Evolutionary conservation across 2,888 invertebrate species (phyloP), one percentile per base, ranked within the genome.

Genomic region (Xestia xanthographa): DNA sequence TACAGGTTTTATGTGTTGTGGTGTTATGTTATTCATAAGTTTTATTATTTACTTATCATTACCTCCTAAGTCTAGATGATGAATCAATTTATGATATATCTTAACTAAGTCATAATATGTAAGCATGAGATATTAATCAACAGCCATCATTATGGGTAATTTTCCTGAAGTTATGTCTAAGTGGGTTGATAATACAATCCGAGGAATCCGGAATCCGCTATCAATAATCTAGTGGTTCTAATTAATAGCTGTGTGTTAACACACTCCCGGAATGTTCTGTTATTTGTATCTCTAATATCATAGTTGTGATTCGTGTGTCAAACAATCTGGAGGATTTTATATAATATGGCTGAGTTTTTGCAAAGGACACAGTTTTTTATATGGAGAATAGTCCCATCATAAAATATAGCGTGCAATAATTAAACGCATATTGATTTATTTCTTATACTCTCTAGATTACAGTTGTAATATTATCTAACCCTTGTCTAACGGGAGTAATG

Each of bases 191-290:
- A 60, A 50, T 69, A 53, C 69, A 53, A 66, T 66, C 53, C 14
- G 22, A 22, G 80, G 80, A 48, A 70, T 82, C 56, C 63, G 68
- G 50, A 66, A 69, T 76, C 58, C 45, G 26, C 66, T 60, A 70
- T 72, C 60, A 67, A 72, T 74, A 65, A 50, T 63, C 17, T 41
- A 63, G 63, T 63, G 20, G 29, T 53, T 26, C 60, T 71, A 79
- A 68, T 79, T 69, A 34, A 70, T 75, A 38, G n/a, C 26, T 53
- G 38, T 70, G 66, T 66, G 66, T 77, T 68, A 43, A 34, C 26
- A 12, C 58, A 63, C 29, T 56, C 17, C 2, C 1, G 48, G 66
- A 69, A 63, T 66, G 50, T 73, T 22, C 9, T 26, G 17, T 65
- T 67, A 70, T 66, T 11, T 48, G 41, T 12, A 58, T n/a, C 5